phyloP scores from a whole-genome alignment of 2,113 vertebrate genomes.

The Leptodactylus fuscus region DNA sequence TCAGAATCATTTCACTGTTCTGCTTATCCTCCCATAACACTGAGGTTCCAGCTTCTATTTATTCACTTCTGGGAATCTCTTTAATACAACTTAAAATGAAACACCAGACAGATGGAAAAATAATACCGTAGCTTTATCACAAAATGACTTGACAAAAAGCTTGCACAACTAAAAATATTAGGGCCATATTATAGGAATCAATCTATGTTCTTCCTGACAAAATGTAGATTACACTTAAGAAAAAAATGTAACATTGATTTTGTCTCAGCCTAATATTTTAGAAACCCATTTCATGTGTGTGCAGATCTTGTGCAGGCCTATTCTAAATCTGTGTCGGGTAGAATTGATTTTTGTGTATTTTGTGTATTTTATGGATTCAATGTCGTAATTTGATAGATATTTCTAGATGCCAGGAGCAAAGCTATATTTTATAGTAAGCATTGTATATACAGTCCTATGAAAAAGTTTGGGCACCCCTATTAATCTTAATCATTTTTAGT shows the following conservation, averaged over 20 bases:
- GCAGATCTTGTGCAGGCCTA: too few relatives aligned
- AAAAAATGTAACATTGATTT: background rate
- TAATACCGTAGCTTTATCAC: slow-evolving; percentile 28
- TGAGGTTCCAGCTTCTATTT: slow-evolving; percentile 15
- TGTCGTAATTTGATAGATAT: too few relatives aligned
- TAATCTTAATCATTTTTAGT: too few relatives aligned
- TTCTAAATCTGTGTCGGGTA: too few relatives aligned
- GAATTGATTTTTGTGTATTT: too few relatives aligned
- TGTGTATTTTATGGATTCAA: too few relatives aligned
- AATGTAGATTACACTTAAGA: background rate
- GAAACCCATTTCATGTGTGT: too few relatives aligned
- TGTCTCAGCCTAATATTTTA: too few relatives aligned
- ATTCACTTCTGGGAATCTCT: slow-evolving; percentile 51
- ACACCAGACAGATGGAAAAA: slow-evolving; percentile 36
- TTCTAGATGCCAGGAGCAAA: too few relatives aligned
- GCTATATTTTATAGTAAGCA: too few relatives aligned
- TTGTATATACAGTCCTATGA: too few relatives aligned
- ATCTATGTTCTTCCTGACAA: background rate
- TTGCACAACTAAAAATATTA: background rate
- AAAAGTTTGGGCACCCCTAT: too few relatives aligned
- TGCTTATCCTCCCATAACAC: slow-evolving; percentile 42
- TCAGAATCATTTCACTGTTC: slow-evolving; percentile 54
- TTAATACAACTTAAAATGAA: slow-evolving; percentile 17
- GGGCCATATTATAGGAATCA: background rate
- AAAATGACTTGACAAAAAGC: background rate